Evolutionary conservation across 1,140 invertebrate species (phyloP), one percentile per base, ranked within the genome.

Genomic region (Chironomus tepperi): DNA sequence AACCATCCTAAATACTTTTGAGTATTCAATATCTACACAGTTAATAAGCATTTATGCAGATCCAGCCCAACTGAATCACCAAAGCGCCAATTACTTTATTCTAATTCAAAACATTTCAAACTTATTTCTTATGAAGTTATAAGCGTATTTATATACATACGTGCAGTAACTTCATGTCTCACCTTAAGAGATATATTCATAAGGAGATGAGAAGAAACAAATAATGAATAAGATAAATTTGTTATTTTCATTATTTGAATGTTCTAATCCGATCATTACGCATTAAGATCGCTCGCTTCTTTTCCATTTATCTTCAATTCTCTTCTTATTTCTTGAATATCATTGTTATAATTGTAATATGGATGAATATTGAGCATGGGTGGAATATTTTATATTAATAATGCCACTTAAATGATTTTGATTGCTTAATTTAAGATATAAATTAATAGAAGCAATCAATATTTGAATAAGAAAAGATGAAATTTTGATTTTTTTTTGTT

Each of bases 221-320:
- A 70, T n/a, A 57, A 57, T 57, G 47, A 57, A 57, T 57, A 70
- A 70, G 65, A 70, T 70, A 19, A 70, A 70, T 70, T 70, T 70
- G 65, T 70, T 70, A 18, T 18, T 70, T 70, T 70, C 18, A n/a
- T 18, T 57, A 18, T 18, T 70, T 70, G n/a, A 16, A 70, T 70
- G 16, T 70, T 70, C 19, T 70, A 70, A 70, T 70, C 65, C 65
- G 65, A 70, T 70, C 65, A 70, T 70, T 70, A 70, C 65, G 65
- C 16, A 70, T 70, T 70, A 70, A 15, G 65, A n/a, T 70, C 65
- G 18, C 47, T 57, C 47, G n/a, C 47, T 34, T 34, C 24, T 34
- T 34, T n/a, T 34, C 24, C 24, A 34, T 34, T 34, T 34, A 34
- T 34, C 24, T 34, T 34, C 1, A 34, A 34, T 34, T 34, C 24